Base-by-base conservation (phyloP, 2,797 vertebrate genomes). In the Enoplosus armatus region DNA sequence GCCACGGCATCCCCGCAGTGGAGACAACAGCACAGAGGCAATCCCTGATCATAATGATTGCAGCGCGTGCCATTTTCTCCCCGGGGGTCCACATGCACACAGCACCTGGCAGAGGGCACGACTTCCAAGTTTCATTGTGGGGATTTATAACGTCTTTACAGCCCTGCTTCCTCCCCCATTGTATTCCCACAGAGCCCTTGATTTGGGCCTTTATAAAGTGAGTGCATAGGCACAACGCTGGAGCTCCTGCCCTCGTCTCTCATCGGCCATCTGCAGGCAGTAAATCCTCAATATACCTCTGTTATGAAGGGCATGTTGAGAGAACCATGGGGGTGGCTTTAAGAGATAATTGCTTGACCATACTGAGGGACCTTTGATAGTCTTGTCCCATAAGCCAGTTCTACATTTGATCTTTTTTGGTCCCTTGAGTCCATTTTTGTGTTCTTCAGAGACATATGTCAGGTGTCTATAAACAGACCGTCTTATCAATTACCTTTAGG, bases 291-390 rank as follows among this genome's bases (percentile, higher is more conserved):
- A 75, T 92, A 85, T 90, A 77, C 87, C 80, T 89, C 79, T 84
- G 88, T 91, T 92, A 92, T 85, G 87, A 87, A 88, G 91, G 90
- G 83, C 89, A 92, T 88, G 89, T 90, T 86, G 89, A 90, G 87
- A 84, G 79, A 89, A 84, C 84, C 90, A 80, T 60, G 61, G 89
- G 89, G 92, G 91, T 90, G 88, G 84, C 83, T 93, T 94, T 90
- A 92, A 89, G 87, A 88, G 88, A 93, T 94, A 91, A 94, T 92
- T 85, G 82, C 82, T 93, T 91, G 90, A 88, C 92, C 94, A 94
- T 92, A 82, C 90, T 31, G 43, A 66, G 74, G 66, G 75, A 87
- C 77, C 86, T 91, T 84, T 89, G 85, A 92, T 91, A 86, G 86
- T 55, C 72, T 60, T 70, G 79, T 85, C 86, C 68, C 82, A 83